These are phyloP conservation scores for Acrossocheilus wenchowensis DNA, from an alignment of 2,797 vertebrate genomes.

Conservation along the genomic window DNA sequence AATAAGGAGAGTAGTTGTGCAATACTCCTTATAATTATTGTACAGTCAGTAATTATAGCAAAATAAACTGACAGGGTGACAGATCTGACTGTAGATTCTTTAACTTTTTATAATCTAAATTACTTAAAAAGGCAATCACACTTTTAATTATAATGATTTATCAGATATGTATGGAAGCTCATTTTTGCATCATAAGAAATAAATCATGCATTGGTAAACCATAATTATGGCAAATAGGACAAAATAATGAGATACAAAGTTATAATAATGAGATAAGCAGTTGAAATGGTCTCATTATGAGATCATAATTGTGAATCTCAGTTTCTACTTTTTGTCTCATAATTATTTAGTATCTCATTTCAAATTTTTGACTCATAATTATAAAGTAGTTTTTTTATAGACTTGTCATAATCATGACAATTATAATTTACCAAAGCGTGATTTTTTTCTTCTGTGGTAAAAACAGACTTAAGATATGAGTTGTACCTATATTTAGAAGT, in stretches of 20 bases:
- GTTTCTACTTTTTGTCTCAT: neutral
- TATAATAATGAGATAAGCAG: neutral
- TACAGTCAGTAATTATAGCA: neutral
- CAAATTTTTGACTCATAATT: neutral
- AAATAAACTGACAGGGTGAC: neutral
- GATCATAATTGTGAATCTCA: neutral
- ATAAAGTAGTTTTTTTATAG: neutral
- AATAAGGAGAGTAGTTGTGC: neutral
- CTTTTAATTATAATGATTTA: neutral
- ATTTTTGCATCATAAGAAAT: neutral
- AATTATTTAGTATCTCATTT: neutral
- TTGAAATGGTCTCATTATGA: neutral
- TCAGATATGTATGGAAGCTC: neutral
- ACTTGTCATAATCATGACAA: neutral
- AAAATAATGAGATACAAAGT: neutral
- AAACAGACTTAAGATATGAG: neutral
- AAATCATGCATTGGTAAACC: neutral
- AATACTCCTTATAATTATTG: too few species aligned
- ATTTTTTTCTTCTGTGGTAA: neutral
- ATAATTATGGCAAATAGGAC: neutral
- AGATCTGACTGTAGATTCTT: neutral
- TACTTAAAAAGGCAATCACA: neutral
- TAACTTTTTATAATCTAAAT: neutral
- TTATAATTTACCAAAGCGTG: neutral
- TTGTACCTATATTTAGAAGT: constrained; percentile 68